Evolutionary conservation across 2,113 vertebrate genomes (phyloP).

Genomic region (Crotalus viridis): DNA sequence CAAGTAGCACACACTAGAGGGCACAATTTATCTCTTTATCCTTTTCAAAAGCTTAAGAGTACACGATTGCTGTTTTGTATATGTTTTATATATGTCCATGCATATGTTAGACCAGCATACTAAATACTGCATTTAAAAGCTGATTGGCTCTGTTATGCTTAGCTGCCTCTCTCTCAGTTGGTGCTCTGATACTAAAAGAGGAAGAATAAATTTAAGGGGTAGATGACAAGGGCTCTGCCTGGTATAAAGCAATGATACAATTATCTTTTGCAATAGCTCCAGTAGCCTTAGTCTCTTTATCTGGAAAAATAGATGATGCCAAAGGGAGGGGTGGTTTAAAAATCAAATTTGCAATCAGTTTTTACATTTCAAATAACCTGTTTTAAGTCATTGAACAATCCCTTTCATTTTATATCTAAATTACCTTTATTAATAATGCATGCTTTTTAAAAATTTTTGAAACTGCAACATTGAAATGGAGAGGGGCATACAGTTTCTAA

Average conservation of each 20-base stretch:
- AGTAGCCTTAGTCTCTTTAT: not conserved
- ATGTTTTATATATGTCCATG: not conserved
- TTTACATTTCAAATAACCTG: not conserved
- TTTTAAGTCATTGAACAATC: not conserved
- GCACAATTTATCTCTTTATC: slow-evolving; percentile 37
- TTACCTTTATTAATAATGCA: not conserved
- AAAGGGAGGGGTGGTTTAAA: not conserved
- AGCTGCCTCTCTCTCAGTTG: not conserved
- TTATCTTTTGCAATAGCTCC: not conserved
- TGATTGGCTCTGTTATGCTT: not conserved
- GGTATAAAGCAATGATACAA: not conserved
- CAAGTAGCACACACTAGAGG: slow-evolving; percentile 36
- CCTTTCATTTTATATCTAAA: not conserved
- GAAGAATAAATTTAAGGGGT: not conserved
- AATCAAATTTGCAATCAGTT: not conserved
- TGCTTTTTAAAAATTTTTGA: not conserved
- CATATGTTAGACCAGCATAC: not conserved
- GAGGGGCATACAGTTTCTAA: not conserved
- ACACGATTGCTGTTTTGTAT: not conserved
- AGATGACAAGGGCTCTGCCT: not conserved
- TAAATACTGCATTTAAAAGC: not conserved
- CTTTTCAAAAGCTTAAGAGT: not conserved
- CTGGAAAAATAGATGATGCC: not conserved
- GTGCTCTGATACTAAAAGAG: not conserved
- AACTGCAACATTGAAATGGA: not conserved